Conservation (phyloP, 2,797 vertebrate species). For the Mareca penelope region DNA sequence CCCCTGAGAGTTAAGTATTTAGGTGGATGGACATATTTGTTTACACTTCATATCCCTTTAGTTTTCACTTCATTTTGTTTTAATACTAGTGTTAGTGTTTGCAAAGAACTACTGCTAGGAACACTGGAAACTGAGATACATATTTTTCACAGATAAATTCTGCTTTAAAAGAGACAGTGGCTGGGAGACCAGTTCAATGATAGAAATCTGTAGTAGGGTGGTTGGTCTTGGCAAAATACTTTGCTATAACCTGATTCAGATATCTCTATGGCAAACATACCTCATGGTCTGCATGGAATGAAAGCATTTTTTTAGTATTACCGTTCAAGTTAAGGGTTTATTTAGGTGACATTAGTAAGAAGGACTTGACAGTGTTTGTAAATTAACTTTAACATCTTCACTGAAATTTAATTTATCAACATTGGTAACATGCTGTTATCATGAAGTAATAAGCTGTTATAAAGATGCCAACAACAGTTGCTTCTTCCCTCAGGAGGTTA, state of each 20-base stretch:
- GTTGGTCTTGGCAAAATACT: neutral
- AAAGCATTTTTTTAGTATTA: neutral
- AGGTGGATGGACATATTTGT: neutral
- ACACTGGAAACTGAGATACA: neutral
- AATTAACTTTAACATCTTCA: neutral
- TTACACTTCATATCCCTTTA: neutral
- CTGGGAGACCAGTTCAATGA: neutral
- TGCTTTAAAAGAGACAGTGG: neutral
- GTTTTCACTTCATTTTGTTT: neutral
- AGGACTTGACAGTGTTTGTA: neutral
- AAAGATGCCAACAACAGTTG: neutral
- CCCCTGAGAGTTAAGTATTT: neutral
- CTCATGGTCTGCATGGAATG: neutral
- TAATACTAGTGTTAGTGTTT: neutral
- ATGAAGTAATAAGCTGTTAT: neutral
- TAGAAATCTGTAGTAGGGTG: neutral
- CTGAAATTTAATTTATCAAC: neutral
- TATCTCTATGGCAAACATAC: neutral
- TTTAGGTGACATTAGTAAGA: neutral
- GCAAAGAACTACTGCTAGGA: neutral
- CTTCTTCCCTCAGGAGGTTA: conserved; percentile 5
- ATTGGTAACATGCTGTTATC: neutral
- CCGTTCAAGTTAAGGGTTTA: neutral
- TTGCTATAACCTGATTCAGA: neutral
- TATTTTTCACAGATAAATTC: neutral